These are phyloP conservation scores for Mesembrinibis cayennensis DNA, from an alignment of 2,113 vertebrate genomes.

Conservation along the genomic window DNA sequence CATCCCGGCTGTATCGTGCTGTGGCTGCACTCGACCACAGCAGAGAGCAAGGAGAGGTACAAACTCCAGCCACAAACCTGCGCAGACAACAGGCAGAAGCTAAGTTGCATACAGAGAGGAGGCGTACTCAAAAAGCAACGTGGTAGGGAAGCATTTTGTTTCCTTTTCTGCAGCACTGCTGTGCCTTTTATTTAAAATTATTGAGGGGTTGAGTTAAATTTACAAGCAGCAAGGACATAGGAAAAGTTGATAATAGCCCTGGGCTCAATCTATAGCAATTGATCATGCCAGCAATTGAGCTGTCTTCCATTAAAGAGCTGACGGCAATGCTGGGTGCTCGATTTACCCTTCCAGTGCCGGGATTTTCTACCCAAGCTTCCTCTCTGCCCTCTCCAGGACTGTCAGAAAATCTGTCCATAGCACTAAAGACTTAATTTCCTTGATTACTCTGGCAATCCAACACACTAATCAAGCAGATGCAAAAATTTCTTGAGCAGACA, in stretches of 20 bases:
- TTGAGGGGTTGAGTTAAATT: background rate
- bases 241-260: slow-evolving; percentile 42
- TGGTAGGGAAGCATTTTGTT: background rate
- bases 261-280: slow-evolving; percentile 18
- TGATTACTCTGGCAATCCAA: background rate
- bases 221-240: background rate
- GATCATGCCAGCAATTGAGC: slow-evolving; percentile 9
- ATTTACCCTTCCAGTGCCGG: background rate
- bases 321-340: background rate
- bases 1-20: fast-evolving
- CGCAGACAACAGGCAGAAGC: background rate
- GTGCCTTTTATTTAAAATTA: background rate
- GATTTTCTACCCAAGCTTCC: background rate
- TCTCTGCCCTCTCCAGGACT: background rate
- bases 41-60: background rate
- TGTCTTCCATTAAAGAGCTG: slow-evolving; percentile 19
- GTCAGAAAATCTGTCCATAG: background rate
- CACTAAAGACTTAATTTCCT: background rate
- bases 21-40: background rate
- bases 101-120: background rate
- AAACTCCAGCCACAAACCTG: background rate
- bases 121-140: fast-evolving
- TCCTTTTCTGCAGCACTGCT: background rate
- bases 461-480: background rate
- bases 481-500: background rate